Evolutionary conservation across 2,888 invertebrate genomes (phyloP).

Genomic region (Leptinotarsa juncta): DNA sequence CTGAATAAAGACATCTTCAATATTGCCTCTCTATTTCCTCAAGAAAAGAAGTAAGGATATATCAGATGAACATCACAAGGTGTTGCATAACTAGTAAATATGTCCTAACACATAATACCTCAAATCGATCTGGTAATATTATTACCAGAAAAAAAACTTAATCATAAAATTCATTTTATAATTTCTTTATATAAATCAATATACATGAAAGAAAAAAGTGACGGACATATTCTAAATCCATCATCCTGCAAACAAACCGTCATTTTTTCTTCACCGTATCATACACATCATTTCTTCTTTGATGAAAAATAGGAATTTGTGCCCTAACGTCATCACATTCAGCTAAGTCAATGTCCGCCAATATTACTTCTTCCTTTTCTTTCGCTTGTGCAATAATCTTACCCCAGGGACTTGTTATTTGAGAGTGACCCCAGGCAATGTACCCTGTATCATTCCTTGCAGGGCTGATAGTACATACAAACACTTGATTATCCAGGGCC

Average conservation of each 20-base stretch:
- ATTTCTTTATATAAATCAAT: neutral
- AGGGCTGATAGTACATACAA: conserved; percentile 86
- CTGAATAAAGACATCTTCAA: no score
- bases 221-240: neutral
- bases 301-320: conserved; percentile 82
- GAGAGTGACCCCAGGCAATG: conserved; percentile 90
- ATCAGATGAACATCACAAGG: no score
- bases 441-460: conserved; percentile 84
- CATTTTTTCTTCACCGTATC: conserved; percentile 63
- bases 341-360: conserved; percentile 81
- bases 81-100: no score
- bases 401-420: conserved; percentile 87
- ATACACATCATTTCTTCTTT: conserved; percentile 75
- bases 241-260: neutral
- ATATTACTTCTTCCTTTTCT: conserved; percentile 77
- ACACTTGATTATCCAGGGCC: conserved; percentile 91
- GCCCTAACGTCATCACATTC: conserved; percentile 80
- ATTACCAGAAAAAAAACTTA: no score
- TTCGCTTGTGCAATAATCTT: conserved; percentile 77
- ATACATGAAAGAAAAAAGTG: neutral
- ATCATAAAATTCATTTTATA: neutral
- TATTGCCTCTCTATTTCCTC: no score
- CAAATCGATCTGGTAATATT: neutral
- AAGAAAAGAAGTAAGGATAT: no score
- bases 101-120: no score